Conservation (phyloP, 1,140 invertebrate species). For the Diorhabda carinulata region DNA sequence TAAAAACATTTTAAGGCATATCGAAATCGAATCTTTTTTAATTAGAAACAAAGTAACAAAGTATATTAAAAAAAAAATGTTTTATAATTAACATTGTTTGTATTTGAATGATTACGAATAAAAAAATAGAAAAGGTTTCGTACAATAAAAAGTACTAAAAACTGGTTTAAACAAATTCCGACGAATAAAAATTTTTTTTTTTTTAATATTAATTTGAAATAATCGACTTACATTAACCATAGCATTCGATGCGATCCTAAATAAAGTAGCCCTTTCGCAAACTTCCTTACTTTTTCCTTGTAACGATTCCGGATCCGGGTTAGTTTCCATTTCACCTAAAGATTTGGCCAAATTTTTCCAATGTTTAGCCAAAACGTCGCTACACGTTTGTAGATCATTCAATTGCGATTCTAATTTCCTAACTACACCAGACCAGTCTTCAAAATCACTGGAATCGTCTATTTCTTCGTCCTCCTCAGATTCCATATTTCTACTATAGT, state of each 20-base stretch:
- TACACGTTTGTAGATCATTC: slow-evolving; percentile 82
- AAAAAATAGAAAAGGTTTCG: too few relatives aligned
- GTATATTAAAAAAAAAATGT: too few relatives aligned
- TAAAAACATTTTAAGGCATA: too few relatives aligned
- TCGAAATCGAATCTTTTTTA: too few relatives aligned
- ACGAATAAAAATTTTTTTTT: too few relatives aligned
- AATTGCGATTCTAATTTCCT: slow-evolving; percentile 58
- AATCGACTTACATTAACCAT: slow-evolving; percentile 86
- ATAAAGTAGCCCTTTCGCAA: slow-evolving; percentile 86
- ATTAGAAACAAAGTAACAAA: too few relatives aligned
- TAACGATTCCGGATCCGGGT: slow-evolving; percentile 55
- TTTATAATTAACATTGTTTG: too few relatives aligned
- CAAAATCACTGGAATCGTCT: slow-evolving; percentile 46
- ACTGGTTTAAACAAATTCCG: too few relatives aligned
- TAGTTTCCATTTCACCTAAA: slow-evolving; percentile 76
- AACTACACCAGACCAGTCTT: slow-evolving; percentile 58
- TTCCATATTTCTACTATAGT: slow-evolving; percentile 56
- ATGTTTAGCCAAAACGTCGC: slow-evolving; percentile 85
- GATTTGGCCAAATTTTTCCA: slow-evolving; percentile 78
- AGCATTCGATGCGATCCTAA: slow-evolving; percentile 89
- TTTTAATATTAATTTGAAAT: too few relatives aligned
- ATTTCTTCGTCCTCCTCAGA: slow-evolving; percentile 75
- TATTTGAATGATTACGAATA: too few relatives aligned
- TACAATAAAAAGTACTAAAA: too few relatives aligned
- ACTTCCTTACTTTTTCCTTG: slow-evolving; percentile 67